Base-by-base conservation (phyloP, 2,888 invertebrate genomes). In the Cepaea hortensis region DNA sequence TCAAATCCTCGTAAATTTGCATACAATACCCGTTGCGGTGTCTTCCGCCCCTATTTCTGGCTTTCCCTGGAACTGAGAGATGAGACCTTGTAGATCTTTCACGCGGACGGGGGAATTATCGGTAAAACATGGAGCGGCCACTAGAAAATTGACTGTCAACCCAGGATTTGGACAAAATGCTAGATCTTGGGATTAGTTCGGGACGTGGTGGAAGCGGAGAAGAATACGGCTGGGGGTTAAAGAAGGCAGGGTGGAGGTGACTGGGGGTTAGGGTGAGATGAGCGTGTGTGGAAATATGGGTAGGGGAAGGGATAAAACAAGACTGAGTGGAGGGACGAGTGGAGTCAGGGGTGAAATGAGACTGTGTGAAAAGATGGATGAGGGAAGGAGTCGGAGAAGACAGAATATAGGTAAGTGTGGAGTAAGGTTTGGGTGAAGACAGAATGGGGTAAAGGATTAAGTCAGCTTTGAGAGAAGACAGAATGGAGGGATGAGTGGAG, bases 81-180 rank as follows among this genome's bases (percentile, higher is more conserved):
- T 23, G n/a, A 46, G 77, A 11, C 55, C 20, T 76, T 77, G 77
- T 46, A 77, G 55, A 77, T 55, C 55, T 13, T 75, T 75, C 48
- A 20, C 72, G 50, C 46, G 55, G 55, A 20, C n/a, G 7, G 0
- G 55, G 77, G 77, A 77, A 77, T 77, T 77, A 55, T 77, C 55
- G 77, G n/a, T 9, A 55, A 61, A 77, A 77, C 77, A 55, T 77
- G 55, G 46, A 76, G 61, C n/a, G 50, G 46, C 55, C 55, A n/a
- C 77, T 5, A 11, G 77, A 77, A 77, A 77, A 77, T 77, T 77
- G 77, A 55, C 77, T 77, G 77, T 77, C 77, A 77, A 61, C 50
- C 6, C 55, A 61, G 77, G 77, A 77, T 77, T 77, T 77, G 61
- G 61, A 20, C n/a, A 77, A 77, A 77, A 55, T 61, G 61, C 55